Conservation (phyloP, 2,113 vertebrate species). For the Psephotus haematonotus region DNA sequence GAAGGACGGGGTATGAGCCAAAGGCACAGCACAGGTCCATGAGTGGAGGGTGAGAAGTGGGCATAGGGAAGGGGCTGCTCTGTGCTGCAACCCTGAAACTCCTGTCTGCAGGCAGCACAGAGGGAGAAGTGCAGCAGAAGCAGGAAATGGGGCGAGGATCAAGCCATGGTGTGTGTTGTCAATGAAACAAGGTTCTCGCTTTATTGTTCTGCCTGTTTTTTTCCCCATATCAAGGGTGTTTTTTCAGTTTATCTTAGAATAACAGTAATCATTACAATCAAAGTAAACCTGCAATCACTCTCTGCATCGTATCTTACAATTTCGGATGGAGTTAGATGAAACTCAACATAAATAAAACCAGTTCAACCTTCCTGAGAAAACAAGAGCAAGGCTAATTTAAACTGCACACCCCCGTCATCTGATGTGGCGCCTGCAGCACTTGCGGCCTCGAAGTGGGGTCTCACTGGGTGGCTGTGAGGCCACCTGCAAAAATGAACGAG, state of each 20-base stretch:
- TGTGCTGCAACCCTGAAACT: background rate
- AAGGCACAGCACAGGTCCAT: background rate
- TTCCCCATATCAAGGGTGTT: background rate
- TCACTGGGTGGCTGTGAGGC: accelerated
- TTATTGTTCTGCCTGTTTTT: background rate
- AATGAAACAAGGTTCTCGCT: background rate
- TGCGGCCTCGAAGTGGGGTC: accelerated
- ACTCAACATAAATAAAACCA: background rate
- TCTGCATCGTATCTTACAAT: background rate
- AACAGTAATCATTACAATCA: background rate
- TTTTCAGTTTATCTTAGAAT: background rate
- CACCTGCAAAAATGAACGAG: background rate
- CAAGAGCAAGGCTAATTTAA: background rate
- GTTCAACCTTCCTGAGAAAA: background rate
- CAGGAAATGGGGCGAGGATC: background rate
- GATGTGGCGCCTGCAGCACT: accelerated
- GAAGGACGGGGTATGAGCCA: accelerated
- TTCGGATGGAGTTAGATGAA: background rate
- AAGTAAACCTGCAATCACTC: background rate
- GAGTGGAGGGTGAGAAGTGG: accelerated
- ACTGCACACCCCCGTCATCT: accelerated
- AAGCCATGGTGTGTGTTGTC: accelerated
- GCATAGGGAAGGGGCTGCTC: accelerated
- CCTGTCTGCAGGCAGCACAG: background rate
- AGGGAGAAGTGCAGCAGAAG: background rate